A percentile compares a stretch with the other conserved stretches of the same genome.
These are phyloP conservation scores for Amphimedon queenslandica DNA, from an alignment of 37 sponge, comb jelly and placozoan species.

Conservation along the genomic window DNA sequence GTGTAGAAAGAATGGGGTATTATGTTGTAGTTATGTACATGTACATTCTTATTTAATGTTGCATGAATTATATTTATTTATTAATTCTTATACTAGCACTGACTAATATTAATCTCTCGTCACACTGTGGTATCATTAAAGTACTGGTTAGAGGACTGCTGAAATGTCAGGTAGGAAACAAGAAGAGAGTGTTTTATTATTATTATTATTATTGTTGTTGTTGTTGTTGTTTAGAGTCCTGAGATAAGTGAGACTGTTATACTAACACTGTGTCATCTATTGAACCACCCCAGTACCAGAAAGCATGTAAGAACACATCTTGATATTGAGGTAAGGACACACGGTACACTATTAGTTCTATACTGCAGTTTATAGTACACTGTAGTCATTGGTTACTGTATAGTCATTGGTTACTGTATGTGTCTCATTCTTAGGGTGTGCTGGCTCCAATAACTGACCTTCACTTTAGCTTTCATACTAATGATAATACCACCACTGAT, in stretches of 20 bases:
- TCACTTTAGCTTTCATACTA: constrained; percentile 33
- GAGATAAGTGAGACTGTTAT: constrained; percentile 57
- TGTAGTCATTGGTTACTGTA: too few relatives aligned
- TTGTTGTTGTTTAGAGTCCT: constrained; percentile 6
- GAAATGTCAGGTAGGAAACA: constrained; percentile 64
- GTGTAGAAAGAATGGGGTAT: too few relatives aligned
- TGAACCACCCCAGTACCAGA: constrained; percentile 48
- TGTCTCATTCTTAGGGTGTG: constrained; percentile 20
- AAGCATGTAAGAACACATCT: constrained; percentile 52
- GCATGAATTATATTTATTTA: too few relatives aligned
- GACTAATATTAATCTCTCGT: too few relatives aligned
- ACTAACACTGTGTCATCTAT: constrained; percentile 41
- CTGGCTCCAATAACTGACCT: constrained; percentile 81
- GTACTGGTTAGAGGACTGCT: constrained; percentile 41
- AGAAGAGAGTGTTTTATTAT: too few relatives aligned
- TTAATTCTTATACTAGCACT: too few relatives aligned
- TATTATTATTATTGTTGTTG: too few relatives aligned
- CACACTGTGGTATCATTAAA: constrained; percentile 15
- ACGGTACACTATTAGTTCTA: too few relatives aligned
- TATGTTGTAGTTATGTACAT: too few relatives aligned
- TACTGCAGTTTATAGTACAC: too few relatives aligned
- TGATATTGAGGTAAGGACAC: constrained; percentile 55
- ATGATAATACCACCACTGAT: background rate
- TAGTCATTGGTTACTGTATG: background rate
- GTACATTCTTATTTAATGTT: too few relatives aligned